Evolutionary conservation across 30 jellyfish, hydroid and myxozoan species (phyloP), one percentile per base, ranked within the genome.

Genomic region (Aurelia sp.): DNA sequence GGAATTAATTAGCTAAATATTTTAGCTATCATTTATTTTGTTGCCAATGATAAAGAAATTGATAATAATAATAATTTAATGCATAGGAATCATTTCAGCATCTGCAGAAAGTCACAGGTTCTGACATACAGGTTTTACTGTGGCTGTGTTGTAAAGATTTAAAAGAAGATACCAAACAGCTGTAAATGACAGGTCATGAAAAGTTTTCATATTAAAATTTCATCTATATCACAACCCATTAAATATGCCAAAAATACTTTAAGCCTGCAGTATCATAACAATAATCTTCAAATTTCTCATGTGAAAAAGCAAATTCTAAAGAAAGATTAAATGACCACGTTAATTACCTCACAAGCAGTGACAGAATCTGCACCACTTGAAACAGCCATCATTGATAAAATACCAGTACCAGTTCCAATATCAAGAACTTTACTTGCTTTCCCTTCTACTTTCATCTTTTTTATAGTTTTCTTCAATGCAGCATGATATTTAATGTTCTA

Each of bases 351-450:
- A 81, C 98, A 93, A 12, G 97, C 98, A 3, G 89, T 69, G 4
- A 93, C 98, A 53, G 72, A 13, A 18, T 48, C 68, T 15, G 97
- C 95, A 40, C 90, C 93, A 48, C 85, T 48, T 64, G 62, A 73
- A 16, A 97, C 98, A 27, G 98, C 98, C 98, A 93, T 88, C 98
- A 93, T 93, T 67, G 98, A 86, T 44, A 93, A 59, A 13, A 93
- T 82, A 12, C 98, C 97, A 67, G 96, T 93, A 18, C 98, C 98
- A 33, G 97, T 81, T 19, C 98, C 98, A 68, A 93, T 93, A 60
- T 93, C 98, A 4, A 93, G 87, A 20, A 78, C 97, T 27, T 51
- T 31, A 59, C 77, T 27, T 4, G 57, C 31, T 30, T 22, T 40
- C 0, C 82, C 82, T 18, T 70, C 31, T 10, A 22, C 38, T 44